These are phyloP conservation scores for Oceanites oceanicus DNA, from an alignment of 2,113 vertebrate species.

Conservation along the genomic window DNA sequence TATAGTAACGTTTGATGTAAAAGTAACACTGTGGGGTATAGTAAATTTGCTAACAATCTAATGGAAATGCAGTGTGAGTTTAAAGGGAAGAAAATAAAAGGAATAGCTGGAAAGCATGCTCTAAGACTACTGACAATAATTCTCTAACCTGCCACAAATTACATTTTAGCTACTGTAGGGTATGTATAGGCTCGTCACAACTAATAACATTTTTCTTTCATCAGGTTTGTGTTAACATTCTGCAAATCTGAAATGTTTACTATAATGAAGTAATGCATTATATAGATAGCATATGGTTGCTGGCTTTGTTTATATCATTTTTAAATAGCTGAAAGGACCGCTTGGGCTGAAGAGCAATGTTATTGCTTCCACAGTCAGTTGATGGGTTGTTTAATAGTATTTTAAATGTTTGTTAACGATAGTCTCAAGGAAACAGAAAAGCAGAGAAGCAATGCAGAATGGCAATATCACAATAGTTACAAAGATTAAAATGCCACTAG, in stretches of 20 bases:
- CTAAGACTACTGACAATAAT: conserved; percentile 64
- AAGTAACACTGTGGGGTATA: conserved; percentile 34
- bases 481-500: conserved; percentile 88
- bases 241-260: conserved; percentile 88
- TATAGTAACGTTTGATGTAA: conserved; percentile 60
- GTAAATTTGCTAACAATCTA: conserved; percentile 41
- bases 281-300: conserved; percentile 82
- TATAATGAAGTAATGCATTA: conserved; percentile 81
- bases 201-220: conserved; percentile 87
- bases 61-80: conserved; percentile 34
- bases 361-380: conserved; percentile 76
- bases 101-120: conserved; percentile 42
- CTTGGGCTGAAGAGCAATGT: conserved; percentile 80
- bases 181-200: conserved; percentile 82
- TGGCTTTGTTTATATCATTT: conserved; percentile 84
- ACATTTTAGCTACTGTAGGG: conserved; percentile 84
- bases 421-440: conserved; percentile 77
- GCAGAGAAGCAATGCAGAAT: conserved; percentile 63
- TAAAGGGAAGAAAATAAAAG: conserved; percentile 64
- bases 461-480: conserved; percentile 69
- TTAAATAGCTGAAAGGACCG: conserved; percentile 79
- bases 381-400: conserved; percentile 82
- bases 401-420: conserved; percentile 92
- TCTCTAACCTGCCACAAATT: conserved; percentile 83
- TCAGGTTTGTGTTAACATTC: conserved; percentile 85